These are phyloP conservation scores for Apamea monoglypha DNA, from an alignment of 2,888 invertebrate genomes.

Conservation along the genomic window DNA sequence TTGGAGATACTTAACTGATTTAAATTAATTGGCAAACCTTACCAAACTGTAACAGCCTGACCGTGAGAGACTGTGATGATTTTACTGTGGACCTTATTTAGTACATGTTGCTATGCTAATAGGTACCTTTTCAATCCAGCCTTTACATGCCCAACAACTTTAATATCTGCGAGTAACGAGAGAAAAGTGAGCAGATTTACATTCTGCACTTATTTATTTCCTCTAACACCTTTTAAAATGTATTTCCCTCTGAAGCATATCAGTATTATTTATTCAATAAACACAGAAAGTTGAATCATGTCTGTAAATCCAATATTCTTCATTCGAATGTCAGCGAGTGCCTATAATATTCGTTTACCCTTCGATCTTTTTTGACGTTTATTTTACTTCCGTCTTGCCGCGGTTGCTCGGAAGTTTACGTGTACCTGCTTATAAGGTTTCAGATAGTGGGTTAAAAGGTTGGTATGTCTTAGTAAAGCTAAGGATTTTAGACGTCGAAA, in stretches of 20 bases:
- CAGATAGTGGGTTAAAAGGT: background rate
- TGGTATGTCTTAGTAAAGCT: background rate
- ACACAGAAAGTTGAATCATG: constrained; percentile 59
- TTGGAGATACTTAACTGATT: background rate
- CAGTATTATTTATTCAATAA: constrained; percentile 65
- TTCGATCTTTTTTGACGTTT: constrained; percentile 51
- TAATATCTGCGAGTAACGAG: background rate
- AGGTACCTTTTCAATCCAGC: background rate
- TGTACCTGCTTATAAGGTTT: background rate
- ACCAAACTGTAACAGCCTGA: background rate
- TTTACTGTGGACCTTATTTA: background rate
- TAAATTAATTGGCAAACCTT: background rate
- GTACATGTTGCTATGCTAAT: background rate
- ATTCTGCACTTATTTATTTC: background rate
- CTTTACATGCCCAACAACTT: background rate
- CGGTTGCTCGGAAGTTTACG: constrained; percentile 1
- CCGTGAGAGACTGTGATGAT: background rate
- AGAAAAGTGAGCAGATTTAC: background rate
- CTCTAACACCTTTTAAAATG: constrained; percentile 22
- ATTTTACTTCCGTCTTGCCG: constrained; percentile 33
- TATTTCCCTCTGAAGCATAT: constrained; percentile 50
- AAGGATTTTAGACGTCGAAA: background rate
- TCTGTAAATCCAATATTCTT: constrained; percentile 67
- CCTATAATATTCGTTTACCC: constrained; percentile 63
- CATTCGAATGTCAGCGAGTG: constrained; percentile 65